phyloP scores from a whole-genome alignment of 1,140 invertebrate species.

The Pseudomyrmex sp. region DNA sequence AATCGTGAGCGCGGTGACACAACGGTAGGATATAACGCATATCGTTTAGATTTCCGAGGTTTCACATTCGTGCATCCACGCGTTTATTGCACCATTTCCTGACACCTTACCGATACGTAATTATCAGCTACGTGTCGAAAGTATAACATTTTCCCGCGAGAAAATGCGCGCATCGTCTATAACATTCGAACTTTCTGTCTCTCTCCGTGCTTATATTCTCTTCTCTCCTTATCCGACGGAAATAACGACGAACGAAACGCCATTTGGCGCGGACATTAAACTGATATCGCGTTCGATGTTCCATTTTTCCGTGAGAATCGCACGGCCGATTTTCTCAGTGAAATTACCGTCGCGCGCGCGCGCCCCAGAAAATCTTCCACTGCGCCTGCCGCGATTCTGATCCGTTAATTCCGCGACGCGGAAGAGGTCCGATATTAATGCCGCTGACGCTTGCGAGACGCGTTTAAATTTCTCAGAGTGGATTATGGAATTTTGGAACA shows the following conservation, averaged over 20 bases:
- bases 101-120: constrained; percentile 60
- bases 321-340: constrained; percentile 25
- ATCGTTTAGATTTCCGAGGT: constrained; percentile 5
- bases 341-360: constrained; percentile 5
- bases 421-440: neutral
- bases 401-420: constrained; percentile 17
- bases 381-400: constrained; percentile 31
- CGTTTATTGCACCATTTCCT: constrained; percentile 68
- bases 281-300: constrained; percentile 69
- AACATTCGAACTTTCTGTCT: constrained; percentile 4
- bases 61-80: neutral
- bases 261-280: constrained; percentile 69
- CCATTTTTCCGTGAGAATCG: constrained; percentile 58
- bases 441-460: neutral
- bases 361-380: no score
- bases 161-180: constrained; percentile 39
- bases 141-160: neutral
- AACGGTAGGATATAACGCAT: constrained; percentile 24
- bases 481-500: constrained; percentile 40
- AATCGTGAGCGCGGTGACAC: constrained; percentile 11
- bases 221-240: neutral
- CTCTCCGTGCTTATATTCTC: neutral
- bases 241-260: constrained; percentile 60
- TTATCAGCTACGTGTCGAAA: constrained; percentile 24
- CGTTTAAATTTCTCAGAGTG: constrained; percentile 44